Evolutionary conservation across 2,113 vertebrate genomes (phyloP), one percentile per base, ranked within the genome.

Genomic region (Toxotes jaculatrix): DNA sequence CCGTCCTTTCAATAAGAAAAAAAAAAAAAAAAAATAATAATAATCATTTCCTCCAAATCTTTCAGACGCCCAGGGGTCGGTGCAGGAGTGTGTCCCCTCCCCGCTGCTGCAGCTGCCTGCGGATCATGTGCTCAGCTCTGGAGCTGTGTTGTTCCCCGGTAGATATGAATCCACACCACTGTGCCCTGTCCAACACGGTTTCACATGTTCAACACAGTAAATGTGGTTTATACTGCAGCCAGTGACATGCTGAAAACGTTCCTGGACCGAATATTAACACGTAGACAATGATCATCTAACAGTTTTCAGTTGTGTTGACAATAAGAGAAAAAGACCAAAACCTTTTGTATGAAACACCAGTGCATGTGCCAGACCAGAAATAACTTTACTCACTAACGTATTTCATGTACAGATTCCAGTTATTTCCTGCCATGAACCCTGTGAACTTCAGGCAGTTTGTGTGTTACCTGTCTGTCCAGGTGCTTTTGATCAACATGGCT

Each of bases 401-500:
- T 27, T 27, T 27, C 1, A 27, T 27, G 27, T 27, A 27, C 27
- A 27, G 27, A 27, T 27, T 27, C 27, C 27, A 27, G 1, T 36
- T 23, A 16, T 3, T 63, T 31, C 23, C n/a, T 31, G 5, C 21
- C 5, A 4, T 17, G 8, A 38, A 23, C 3, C 13, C 6, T 34
- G 4, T 19, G 8, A 47, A 11, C 27, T 0, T 5, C 7, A 43
- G 45, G 8, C 49, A 7, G 3, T 14, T 4, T 49, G 10, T 78
- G 10, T 78, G 13, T 47, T 36, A 0, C 57, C 10, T 75, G 12
- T 75, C 23, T 36, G 1, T 21, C 3, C 86, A 95, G 95, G 95
- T 87, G 84, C 89, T 3, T 95, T 94, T 57, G 95, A 96, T 77
- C 95, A 91, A 43, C 91, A 94, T 31, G 95, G 95, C 5, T 94